Evolutionary conservation across 2,113 vertebrate genomes (phyloP).

Genomic region (Lophochroa leadbeateri): DNA sequence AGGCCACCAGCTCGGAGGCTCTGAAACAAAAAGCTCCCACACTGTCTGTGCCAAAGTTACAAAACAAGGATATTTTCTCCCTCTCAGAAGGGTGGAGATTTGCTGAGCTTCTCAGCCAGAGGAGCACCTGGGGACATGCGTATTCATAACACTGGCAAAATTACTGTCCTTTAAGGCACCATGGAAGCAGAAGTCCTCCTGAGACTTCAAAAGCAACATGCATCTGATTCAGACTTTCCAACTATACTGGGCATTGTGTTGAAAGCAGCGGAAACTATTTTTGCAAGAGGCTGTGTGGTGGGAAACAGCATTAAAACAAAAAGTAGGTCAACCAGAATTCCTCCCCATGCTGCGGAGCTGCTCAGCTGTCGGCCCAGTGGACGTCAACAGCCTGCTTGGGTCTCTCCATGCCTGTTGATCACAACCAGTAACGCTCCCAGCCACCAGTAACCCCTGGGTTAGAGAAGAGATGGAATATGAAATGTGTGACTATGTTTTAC

Average conservation of each 20-base stretch:
- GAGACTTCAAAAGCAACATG: neutral
- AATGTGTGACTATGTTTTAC: neutral
- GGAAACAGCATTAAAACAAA: neutral
- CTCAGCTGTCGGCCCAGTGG: neutral
- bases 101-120: neutral
- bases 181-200: neutral
- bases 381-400: neutral
- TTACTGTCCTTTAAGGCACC: neutral
- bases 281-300: neutral
- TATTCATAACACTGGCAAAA: neutral
- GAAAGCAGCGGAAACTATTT: conserved; percentile 1
- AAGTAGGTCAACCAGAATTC: conserved; percentile 2
- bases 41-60: neutral
- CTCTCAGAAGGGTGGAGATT: neutral
- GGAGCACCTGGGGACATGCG: neutral
- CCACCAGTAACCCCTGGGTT: neutral
- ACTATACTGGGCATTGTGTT: neutral
- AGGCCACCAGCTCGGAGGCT: neutral
- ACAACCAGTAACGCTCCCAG: neutral
- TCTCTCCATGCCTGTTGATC: neutral
- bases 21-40: neutral
- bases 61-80: neutral
- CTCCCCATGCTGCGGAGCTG: neutral
- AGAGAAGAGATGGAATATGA: neutral
- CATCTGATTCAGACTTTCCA: conserved; percentile 44